Conservation (phyloP, 2,888 invertebrate genomes). For the Callimorpha dominula region DNA sequence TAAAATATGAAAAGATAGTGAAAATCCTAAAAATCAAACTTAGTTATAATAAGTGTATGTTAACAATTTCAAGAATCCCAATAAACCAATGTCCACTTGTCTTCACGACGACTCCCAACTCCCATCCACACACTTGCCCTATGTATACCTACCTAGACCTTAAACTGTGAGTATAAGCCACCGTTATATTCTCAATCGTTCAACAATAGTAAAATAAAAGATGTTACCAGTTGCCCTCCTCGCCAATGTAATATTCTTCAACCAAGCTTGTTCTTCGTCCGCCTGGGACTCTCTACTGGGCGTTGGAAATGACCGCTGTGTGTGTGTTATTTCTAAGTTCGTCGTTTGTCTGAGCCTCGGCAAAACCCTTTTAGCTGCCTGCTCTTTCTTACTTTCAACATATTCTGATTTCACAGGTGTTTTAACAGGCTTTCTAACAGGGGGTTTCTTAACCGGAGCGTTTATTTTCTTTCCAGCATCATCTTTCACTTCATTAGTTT, state of each 20-base stretch:
- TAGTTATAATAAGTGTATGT: too few species aligned
- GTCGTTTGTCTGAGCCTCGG: slow-evolving; percentile 87
- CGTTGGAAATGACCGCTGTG: slow-evolving; percentile 92
- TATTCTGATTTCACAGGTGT: slow-evolving; percentile 71
- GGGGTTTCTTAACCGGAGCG: slow-evolving; percentile 15
- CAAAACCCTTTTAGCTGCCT: slow-evolving; percentile 72
- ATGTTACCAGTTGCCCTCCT: slow-evolving; percentile 86
- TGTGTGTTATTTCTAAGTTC: slow-evolving; percentile 89
- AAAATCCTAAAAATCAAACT: too few species aligned
- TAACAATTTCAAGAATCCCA: too few species aligned
- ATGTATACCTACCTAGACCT: too few species aligned
- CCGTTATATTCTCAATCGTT: too few species aligned
- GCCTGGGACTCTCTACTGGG: slow-evolving; percentile 92
- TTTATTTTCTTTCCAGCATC: neutral
- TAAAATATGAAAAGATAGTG: too few species aligned
- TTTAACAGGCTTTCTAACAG: slow-evolving; percentile 46
- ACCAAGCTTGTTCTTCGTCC: slow-evolving; percentile 92
- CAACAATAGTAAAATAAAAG: neutral
- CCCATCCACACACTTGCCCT: too few species aligned
- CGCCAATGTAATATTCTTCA: slow-evolving; percentile 92
- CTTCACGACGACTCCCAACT: too few species aligned
- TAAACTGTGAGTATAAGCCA: too few species aligned
- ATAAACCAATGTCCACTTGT: too few species aligned
- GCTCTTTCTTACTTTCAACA: slow-evolving; percentile 72
- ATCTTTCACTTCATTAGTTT: slow-evolving; percentile 1